phyloP scores from a whole-genome alignment of 2,797 vertebrate genomes.

The Euthynnus affinis region DNA sequence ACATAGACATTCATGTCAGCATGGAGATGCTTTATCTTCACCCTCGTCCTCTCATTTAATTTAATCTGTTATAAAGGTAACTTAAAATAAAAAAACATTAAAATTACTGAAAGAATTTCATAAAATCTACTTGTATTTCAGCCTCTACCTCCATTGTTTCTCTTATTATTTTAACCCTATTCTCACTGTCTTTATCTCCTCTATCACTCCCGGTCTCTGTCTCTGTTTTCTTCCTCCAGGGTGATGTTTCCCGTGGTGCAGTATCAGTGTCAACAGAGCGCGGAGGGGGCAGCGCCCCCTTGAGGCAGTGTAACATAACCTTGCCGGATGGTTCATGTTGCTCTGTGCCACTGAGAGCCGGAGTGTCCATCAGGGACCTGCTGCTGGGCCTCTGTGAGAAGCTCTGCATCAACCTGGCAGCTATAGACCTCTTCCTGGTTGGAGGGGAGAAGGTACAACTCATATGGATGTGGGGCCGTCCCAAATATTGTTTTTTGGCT shows the following conservation, averaged over 20 bases:
- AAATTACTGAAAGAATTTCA: neutral
- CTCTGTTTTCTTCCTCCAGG: slow-evolving; percentile 75
- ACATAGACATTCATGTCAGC: neutral
- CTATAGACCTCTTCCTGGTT: slow-evolving; percentile 96
- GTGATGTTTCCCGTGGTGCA: slow-evolving; percentile 86
- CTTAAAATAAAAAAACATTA: neutral
- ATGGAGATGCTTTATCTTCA: neutral
- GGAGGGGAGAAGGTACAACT: slow-evolving; percentile 95
- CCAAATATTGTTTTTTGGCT: neutral
- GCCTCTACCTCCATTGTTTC: neutral
- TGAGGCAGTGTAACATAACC: slow-evolving; percentile 92
- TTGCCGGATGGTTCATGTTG: slow-evolving; percentile 94
- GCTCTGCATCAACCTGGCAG: slow-evolving; percentile 94
- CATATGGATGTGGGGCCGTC: neutral
- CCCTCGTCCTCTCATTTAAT: neutral
- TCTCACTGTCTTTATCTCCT: neutral
- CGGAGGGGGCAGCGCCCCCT: slow-evolving; percentile 73
- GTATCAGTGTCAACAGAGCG: slow-evolving; percentile 83
- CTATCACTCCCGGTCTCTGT: neutral
- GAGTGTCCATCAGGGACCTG: slow-evolving; percentile 94
- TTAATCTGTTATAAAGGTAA: neutral
- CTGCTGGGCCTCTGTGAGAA: slow-evolving; percentile 95
- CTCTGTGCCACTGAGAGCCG: slow-evolving; percentile 88
- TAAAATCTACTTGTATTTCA: neutral
- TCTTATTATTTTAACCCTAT: neutral